Conservation (phyloP, 1,140 invertebrate genomes). For the Anastrepha obliqua region DNA sequence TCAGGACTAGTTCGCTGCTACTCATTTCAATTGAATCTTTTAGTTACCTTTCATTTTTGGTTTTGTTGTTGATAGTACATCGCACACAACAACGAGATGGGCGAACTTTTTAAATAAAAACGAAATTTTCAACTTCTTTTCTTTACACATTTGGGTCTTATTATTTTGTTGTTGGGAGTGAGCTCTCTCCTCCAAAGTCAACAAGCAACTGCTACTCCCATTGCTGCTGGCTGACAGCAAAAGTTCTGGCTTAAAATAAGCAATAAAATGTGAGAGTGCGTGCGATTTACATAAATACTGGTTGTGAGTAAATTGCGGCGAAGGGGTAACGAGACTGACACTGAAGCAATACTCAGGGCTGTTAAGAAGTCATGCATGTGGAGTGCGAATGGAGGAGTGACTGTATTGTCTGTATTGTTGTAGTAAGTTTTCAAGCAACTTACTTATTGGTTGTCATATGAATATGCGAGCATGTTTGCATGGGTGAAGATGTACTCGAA, state of each 20-base stretch:
- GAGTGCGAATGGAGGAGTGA: too few species aligned
- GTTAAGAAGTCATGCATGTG: too few species aligned
- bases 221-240: neutral
- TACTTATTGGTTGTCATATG: neutral
- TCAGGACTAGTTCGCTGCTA: neutral
- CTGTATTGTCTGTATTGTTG: neutral
- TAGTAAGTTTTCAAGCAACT: neutral
- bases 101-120: slow-evolving; percentile 48
- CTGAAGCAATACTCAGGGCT: too few species aligned
- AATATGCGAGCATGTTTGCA: neutral
- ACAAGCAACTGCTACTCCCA: neutral
- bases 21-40: slow-evolving; percentile 42
- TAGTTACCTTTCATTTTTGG: neutral
- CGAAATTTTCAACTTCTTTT: slow-evolving; percentile 39
- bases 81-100: neutral
- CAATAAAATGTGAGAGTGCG: neutral
- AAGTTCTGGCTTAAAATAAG: neutral
- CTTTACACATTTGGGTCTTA: slow-evolving; percentile 1
- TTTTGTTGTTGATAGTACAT: neutral
- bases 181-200: neutral
- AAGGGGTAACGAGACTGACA: too few species aligned
- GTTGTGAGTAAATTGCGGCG: neutral
- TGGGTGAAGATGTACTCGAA: too few species aligned
- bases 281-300: neutral
- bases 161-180: neutral